Evolutionary conservation across 2,113 vertebrate genomes (phyloP).

Genomic region (Pantherophis guttatus): DNA sequence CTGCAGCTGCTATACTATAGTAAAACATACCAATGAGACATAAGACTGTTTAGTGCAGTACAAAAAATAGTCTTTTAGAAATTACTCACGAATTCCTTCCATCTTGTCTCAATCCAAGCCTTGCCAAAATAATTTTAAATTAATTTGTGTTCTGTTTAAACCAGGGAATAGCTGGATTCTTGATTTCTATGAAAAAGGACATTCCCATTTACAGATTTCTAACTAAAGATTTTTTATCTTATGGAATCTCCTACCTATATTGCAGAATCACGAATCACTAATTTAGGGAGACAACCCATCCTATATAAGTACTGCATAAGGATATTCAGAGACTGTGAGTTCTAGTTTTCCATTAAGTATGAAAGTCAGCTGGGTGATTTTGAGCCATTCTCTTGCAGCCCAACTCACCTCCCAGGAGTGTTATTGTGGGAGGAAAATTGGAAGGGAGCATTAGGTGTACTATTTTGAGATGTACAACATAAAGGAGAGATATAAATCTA

Average conservation of each 20-base stretch:
- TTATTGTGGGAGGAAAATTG: neutral
- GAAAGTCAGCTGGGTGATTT: neutral
- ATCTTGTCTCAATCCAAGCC: neutral
- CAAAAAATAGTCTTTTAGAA: conserved; percentile 27
- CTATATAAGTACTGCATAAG: neutral
- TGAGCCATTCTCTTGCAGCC: neutral
- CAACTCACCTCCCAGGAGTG: neutral
- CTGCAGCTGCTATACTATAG: conserved; percentile 27
- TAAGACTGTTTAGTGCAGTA: conserved; percentile 11
- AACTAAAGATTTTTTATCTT: neutral
- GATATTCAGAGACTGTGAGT: neutral
- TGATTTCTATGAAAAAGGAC: neutral
- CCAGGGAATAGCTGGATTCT: neutral
- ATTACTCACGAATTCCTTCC: neutral
- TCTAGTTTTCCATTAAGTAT: neutral
- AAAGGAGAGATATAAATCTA: neutral
- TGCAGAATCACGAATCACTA: neutral
- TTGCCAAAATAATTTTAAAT: neutral
- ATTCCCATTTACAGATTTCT: neutral
- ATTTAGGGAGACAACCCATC: neutral
- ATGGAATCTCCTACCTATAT: neutral
- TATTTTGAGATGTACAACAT: neutral
- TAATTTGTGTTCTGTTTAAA: neutral
- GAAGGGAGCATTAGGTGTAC: neutral
- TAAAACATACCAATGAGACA: conserved; percentile 27